Conservation (phyloP, 1,140 invertebrate species). For the Akabosia matsudoensis region DNA sequence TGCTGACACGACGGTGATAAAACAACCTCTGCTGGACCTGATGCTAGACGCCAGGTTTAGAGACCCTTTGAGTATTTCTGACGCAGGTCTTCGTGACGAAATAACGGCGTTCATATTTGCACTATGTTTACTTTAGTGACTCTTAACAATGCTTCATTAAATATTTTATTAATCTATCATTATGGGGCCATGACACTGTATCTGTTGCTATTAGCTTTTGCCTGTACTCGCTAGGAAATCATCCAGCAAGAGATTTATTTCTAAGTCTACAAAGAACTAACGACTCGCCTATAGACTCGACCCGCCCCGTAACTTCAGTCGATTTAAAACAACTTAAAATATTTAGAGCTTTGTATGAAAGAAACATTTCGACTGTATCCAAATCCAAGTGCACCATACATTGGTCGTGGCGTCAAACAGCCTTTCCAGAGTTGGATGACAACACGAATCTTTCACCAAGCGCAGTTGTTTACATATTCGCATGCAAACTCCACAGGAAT, state of each 20-base stretch:
- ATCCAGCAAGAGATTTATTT: constrained; percentile 51
- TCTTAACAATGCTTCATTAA: neutral
- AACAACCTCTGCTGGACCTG: neutral
- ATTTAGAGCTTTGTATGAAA: constrained; percentile 68
- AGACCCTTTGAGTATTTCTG: neutral
- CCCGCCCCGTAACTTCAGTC: constrained; percentile 52
- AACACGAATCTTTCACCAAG: constrained; percentile 58
- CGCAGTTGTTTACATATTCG: constrained; percentile 57
- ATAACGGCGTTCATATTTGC: neutral
- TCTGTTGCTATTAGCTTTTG: constrained; percentile 53
- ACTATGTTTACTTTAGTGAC: neutral
- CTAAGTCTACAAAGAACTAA: constrained; percentile 44
- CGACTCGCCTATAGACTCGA: no score
- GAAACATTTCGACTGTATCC: constrained; percentile 66
- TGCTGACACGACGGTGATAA: neutral
- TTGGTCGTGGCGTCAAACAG: constrained; percentile 48
- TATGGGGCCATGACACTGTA: constrained; percentile 60
- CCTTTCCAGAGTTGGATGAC: constrained; percentile 50
- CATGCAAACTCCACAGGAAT: constrained; percentile 43
- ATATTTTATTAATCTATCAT: neutral
- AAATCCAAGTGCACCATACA: constrained; percentile 62
- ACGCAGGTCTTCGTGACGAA: neutral
- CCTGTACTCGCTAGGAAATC: constrained; percentile 51
- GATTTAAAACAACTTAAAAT: constrained; percentile 63
- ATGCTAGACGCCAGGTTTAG: neutral